phyloP scores from a whole-genome alignment of 2,113 vertebrate species.

The Amblyopsis rosae region DNA sequence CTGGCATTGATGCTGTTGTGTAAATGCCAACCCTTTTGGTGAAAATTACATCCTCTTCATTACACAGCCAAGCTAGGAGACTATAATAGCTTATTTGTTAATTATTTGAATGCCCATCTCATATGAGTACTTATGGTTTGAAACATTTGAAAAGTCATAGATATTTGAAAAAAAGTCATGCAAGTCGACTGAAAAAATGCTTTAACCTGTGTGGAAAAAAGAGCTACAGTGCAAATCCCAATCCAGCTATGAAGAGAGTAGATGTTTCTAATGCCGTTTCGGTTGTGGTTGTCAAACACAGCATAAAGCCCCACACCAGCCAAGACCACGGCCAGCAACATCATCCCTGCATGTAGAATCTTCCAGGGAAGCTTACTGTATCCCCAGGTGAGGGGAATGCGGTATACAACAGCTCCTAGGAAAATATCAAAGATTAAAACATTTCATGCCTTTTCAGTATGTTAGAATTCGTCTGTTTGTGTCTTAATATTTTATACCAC shows the following conservation, averaged over 20 bases:
- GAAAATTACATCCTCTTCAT: no score
- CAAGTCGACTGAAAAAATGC: neutral
- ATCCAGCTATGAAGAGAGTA: constrained; percentile 97
- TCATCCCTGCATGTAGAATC: constrained; percentile 76
- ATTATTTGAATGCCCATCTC: no score
- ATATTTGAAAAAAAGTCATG: neutral
- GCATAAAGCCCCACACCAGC: constrained; percentile 83
- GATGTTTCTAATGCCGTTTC: constrained; percentile 67
- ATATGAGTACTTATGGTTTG: neutral
- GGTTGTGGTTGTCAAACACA: constrained; percentile 82
- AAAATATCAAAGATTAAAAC: neutral
- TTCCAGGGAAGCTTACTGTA: constrained; percentile 89
- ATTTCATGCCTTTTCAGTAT: no score
- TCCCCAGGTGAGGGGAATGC: constrained; percentile 82
- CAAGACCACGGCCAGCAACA: constrained; percentile 76
- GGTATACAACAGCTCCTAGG: constrained; percentile 85
- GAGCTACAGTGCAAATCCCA: constrained; percentile 78
- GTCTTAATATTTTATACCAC: no score
- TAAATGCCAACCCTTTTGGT: no score
- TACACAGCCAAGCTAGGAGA: no score
- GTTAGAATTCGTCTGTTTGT: no score
- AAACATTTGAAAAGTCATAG: neutral
- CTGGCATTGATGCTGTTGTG: no score
- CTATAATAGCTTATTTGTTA: no score
- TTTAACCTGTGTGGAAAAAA: constrained; percentile 88